These are phyloP conservation scores for Adelognathus sp. DNA, from an alignment of 2,888 invertebrate species.

Conservation along the genomic window DNA sequence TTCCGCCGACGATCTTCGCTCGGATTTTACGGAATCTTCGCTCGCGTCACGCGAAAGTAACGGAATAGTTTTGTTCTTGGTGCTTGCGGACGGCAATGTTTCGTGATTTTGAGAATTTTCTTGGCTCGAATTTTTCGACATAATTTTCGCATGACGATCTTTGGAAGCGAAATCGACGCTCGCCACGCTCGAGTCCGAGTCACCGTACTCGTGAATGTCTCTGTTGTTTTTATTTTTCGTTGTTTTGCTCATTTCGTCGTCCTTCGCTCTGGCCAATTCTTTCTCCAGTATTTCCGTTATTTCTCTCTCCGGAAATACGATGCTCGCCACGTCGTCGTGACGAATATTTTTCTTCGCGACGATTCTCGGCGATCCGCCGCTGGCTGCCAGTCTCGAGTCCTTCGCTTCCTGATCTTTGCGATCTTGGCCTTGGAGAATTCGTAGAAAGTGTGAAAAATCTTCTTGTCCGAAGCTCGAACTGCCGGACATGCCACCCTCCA, in stretches of 20 bases:
- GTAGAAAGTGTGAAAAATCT: slow-evolving; percentile 77
- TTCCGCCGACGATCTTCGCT: slow-evolving; percentile 58
- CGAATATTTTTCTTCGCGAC: neutral
- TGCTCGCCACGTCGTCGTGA: neutral
- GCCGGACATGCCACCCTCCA: slow-evolving; percentile 74
- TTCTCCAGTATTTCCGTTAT: slow-evolving; percentile 74
- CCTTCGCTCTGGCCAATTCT: slow-evolving; percentile 63
- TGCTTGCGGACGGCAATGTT: slow-evolving; percentile 39
- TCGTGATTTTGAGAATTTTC: slow-evolving; percentile 50
- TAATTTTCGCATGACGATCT: slow-evolving; percentile 17
- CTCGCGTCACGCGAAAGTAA: neutral
- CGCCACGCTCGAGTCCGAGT: slow-evolving; percentile 62
- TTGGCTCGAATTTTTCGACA: slow-evolving; percentile 52
- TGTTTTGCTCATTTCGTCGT: slow-evolving; percentile 38
- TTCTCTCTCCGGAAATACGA: slow-evolving; percentile 77
- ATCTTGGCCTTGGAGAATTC: slow-evolving; percentile 74
- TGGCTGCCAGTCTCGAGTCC: slow-evolving; percentile 47
- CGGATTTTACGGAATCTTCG: slow-evolving; percentile 53
- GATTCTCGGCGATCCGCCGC: slow-evolving; percentile 19
- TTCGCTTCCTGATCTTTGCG: slow-evolving; percentile 56
- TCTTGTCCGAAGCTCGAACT: slow-evolving; percentile 78
- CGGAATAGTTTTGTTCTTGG: neutral
- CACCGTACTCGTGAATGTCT: slow-evolving; percentile 66
- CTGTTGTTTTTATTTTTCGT: slow-evolving; percentile 43
- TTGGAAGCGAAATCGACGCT: slow-evolving; percentile 35